Evolutionary conservation across 2,888 invertebrate genomes (phyloP), one percentile per base, ranked within the genome.

Genomic region (Polydrusus tereticollis): DNA sequence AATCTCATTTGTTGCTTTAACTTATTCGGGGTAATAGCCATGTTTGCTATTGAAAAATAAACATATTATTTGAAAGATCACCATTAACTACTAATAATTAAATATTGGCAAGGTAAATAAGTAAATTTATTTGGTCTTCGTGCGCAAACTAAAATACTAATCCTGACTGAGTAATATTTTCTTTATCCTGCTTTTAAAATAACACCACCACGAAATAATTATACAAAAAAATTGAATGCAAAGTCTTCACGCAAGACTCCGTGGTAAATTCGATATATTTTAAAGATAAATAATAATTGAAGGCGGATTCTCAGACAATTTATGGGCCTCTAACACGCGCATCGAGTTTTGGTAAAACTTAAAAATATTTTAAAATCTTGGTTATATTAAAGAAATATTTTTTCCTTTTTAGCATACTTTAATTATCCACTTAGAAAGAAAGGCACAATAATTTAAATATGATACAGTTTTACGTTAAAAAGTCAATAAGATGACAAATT

Each of bases 221-320:
- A 63, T 45, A 69, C 43, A 50, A 70, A 70, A 60, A 52, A 60
- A 60, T 58, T 23, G 50, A 38, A 59, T 65, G 70, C 38, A 64
- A 58, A 59, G 57, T 58, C 36, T 70, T 59, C 70, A 70, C 70
- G 70, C 65, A 65, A 70, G 18, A 26, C 14, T 26, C 64, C 58
- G 59, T 29, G 65, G 64, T 43, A 59, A 70, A 70, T 65, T 58
- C 23, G 65, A 70, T 70, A 59, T 50, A 70, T 65, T 65, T 70
- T 65, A 59, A 65, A 59, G 65, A 70, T 70, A n/a, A n/a, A n/a
- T n/a, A n/a, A n/a, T n/a, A 70, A 70, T 58, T 64, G 47, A 38
- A 59, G 70, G 65, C 50, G 65, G 50, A 70, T 70, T 65, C 65
- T 41, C 29, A 50, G n/a, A 65, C 64, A 36, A 70, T 70, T 70